Base-by-base conservation (phyloP, 2,888 invertebrate genomes). In the Coenonympha glycerion region DNA sequence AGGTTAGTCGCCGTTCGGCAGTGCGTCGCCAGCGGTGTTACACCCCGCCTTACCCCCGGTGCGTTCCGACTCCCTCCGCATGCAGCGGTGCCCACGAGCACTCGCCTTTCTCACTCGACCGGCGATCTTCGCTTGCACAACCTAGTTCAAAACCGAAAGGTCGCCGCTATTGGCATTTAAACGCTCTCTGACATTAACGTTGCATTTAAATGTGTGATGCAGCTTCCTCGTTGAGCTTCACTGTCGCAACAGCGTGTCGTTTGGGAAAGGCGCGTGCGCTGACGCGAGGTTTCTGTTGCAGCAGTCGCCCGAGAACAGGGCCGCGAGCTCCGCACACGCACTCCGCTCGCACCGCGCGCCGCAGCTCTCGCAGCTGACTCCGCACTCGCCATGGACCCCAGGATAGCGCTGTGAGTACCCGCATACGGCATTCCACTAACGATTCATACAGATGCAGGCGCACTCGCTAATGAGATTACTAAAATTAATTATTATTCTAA, bases 101-200 rank as follows among this genome's bases (percentile, higher is more conserved):
- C 61, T 69, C 75, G 76, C 84, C 85, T 83, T 82, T 83, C 85
- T 79, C 82, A 80, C 74, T 79, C 80, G 76, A 78, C 76, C 76
- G 80, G 77, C 76, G 81, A 79, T 82, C 79, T 71, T 77, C 78
- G 71, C 77, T 86, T 87, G 81, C 86, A 81, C 84, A 87, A 87
- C 76, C 65, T 66, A 66, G 74, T 75, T 79, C 69, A 72, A 73
- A 77, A 79, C 79, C 68, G 71, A 85, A 87, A 87, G 86, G 86
- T 87, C 86, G 79, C 70, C 80, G 72, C 74, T 83, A 83, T 83
- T 86, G 86, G 83, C 86, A 87, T 87, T 86, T 86, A 81, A 80
- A 71, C 81, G 82, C 81, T 83, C 84, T 84, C 78, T 87, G 86
- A 83, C 86, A 86, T 87, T 87, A 85, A 74, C 75, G 81, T 81